Evolutionary conservation across 2,888 invertebrate species (phyloP), one percentile per base, ranked within the genome.

Genomic region (Synanthedon vespiformis): DNA sequence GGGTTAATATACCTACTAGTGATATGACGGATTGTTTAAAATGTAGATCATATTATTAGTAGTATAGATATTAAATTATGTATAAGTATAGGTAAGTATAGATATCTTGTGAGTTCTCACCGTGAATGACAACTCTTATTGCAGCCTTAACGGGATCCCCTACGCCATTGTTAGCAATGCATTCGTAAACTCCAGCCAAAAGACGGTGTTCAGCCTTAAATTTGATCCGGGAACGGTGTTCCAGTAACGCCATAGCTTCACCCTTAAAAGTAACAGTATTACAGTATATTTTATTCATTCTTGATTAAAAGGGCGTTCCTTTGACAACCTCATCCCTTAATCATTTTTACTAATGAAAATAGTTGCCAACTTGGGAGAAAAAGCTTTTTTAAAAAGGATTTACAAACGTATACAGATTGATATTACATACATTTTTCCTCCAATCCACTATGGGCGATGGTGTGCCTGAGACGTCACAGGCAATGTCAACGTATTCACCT

Each of bases 361-460:
- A 2, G 16, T 16, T 16, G 16, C 16, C 1, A 16, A 16, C 16
- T 16, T 16, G 16, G 16, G 16, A 16, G 16, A 16, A 16, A 16
- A 16, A 16, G n/a, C n/a, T n/a, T n/a, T n/a, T n/a, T n/a, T 16
- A 16, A 16, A 16, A 16, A 16, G 2, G 16, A n/a, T 16, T 16
- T 16, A 16, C 16, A 16, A 2, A 16, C 16, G 2, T 22, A 5
- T 22, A 22, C 5, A 22, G 22, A 41, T 41, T 10, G 4, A 10
- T 41, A 41, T 44, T 8, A 44, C 77, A 68, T 57, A 85, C 86
- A 57, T 87, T 83, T 53, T 86, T 87, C 63, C 66, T 89, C 95
- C 95, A 95, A 10, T 90, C 90, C 40, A 95, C 89, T 3, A 90
- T 86, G 0, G 95, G 95, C 40, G 88, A 75, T 0, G 95, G 95